Evolutionary conservation across 2,113 vertebrate genomes (phyloP).

Genomic region (Cervus canadensis): DNA sequence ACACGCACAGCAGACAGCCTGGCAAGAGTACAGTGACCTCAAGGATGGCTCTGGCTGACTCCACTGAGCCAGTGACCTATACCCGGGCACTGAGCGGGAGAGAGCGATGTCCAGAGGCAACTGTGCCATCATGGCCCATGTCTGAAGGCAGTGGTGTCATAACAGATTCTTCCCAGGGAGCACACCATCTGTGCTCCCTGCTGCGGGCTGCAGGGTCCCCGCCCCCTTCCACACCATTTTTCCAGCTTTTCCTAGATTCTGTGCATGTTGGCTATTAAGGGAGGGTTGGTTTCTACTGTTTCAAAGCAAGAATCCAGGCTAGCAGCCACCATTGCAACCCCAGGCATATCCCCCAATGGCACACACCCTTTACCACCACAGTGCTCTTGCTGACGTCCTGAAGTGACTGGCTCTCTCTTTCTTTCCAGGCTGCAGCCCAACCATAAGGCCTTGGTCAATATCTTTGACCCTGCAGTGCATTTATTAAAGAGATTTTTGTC

Average conservation of each 20-base stretch:
- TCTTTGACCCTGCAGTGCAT: background rate
- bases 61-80: background rate
- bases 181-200: no score
- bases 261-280: rapidly evolving
- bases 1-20: background rate
- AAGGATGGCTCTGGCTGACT: background rate
- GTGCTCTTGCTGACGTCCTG: rapidly evolving
- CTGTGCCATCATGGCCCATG: rapidly evolving
- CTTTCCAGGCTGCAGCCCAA: background rate
- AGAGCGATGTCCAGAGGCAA: rapidly evolving
- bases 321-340: background rate
- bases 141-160: background rate
- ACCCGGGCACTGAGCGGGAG: rapidly evolving
- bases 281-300: no score
- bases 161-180: background rate
- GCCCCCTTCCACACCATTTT: background rate
- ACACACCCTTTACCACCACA: background rate
- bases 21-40: background rate
- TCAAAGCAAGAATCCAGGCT: background rate
- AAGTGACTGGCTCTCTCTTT: background rate
- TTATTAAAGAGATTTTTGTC: background rate
- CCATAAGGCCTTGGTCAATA: background rate
- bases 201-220: background rate
- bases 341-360: background rate
- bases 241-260: background rate